Evolutionary conservation across 2,888 invertebrate species (phyloP).

Genomic region (Electrophaes corylata): DNA sequence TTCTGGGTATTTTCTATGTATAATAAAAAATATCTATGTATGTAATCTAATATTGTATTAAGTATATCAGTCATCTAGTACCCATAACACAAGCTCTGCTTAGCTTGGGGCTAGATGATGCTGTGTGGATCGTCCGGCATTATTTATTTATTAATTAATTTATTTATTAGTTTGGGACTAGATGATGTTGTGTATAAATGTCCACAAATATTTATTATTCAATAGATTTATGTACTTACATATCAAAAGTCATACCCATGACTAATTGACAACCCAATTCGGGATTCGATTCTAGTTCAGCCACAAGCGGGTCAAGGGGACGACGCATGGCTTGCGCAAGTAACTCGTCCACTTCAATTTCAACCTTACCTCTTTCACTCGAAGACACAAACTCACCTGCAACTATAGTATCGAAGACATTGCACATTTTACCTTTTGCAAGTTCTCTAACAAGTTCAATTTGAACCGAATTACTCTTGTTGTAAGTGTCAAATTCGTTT

Average conservation of each 20-base stretch:
- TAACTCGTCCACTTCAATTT: constrained; percentile 42
- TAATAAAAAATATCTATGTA: no score
- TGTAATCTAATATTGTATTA: no score
- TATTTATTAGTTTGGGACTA: no score
- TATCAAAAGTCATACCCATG: constrained; percentile 26
- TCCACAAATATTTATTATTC: no score
- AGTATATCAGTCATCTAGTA: no score
- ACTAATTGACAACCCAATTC: constrained; percentile 55
- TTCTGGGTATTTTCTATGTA: no score
- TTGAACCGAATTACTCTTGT: constrained; percentile 40
- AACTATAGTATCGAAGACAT: constrained; percentile 12
- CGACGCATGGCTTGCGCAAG: constrained; percentile 53
- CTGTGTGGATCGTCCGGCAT: no score
- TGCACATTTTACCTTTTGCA: constrained; percentile 20
- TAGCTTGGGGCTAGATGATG: no score
- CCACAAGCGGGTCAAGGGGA: constrained; percentile 67
- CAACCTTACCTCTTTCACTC: constrained; percentile 39
- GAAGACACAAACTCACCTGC: constrained; percentile 24
- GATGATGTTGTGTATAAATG: no score
- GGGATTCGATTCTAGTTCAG: constrained; percentile 59
- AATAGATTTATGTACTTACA: not conserved
- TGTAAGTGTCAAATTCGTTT: constrained; percentile 23
- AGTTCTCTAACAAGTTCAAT: constrained; percentile 27
- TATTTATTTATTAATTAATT: no score
- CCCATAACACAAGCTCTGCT: no score